Conservation (phyloP, 1,140 invertebrate species). For the Vollenhovia emeryi region DNA sequence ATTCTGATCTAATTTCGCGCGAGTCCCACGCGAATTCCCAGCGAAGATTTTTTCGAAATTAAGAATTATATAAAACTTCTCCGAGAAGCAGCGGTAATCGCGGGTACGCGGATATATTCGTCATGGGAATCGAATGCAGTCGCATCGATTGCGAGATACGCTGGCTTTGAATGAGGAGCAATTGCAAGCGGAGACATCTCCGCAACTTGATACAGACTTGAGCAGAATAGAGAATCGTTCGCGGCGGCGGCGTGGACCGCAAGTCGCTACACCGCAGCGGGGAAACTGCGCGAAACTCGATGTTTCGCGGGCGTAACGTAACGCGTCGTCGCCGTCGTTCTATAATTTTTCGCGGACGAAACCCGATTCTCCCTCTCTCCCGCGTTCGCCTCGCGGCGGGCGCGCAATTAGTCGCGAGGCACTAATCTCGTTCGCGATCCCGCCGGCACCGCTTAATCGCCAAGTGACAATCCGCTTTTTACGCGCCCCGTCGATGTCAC, state of each 20-base stretch:
- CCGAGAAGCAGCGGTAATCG: background rate
- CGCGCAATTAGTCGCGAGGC: constrained; percentile 19
- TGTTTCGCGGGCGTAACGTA: background rate
- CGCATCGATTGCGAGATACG: background rate
- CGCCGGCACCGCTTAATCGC: constrained; percentile 32
- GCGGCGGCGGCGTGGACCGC: background rate
- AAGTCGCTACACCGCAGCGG: background rate
- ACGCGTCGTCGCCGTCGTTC: background rate
- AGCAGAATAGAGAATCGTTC: constrained; percentile 30
- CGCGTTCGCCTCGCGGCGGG: background rate
- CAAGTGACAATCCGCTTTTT: constrained; percentile 58
- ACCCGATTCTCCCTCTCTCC: no score
- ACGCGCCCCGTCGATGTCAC: constrained; percentile 46
- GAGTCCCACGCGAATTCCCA: background rate
- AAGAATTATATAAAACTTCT: constrained; percentile 19
- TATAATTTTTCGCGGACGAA: background rate
- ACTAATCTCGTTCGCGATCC: constrained; percentile 15
- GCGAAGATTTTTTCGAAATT: background rate
- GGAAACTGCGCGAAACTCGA: constrained; percentile 25
- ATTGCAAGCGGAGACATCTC: constrained; percentile 15
- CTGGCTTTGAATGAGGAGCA: background rate
- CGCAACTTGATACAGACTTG: constrained; percentile 17
- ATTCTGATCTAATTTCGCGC: background rate
- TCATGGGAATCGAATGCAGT: constrained; percentile 8
- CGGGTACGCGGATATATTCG: background rate